Percentiles rank a stretch among this genome's conserved stretches.
Conservation (phyloP, 1,140 invertebrate species). For the Onthophagus taurus region DNA sequence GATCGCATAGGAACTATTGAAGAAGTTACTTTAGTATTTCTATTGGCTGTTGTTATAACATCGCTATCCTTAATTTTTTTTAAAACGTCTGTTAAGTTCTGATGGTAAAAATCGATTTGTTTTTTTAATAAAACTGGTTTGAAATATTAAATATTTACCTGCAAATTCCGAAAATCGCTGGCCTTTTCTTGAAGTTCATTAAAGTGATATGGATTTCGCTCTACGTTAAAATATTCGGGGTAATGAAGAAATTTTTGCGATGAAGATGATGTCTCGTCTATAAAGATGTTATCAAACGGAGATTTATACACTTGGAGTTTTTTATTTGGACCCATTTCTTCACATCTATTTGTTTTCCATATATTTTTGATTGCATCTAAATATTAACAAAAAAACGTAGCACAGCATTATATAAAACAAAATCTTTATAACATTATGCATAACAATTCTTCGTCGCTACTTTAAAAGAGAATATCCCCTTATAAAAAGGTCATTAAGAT, state of each 20-base stretch:
- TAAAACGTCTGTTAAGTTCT: constrained; percentile 10
- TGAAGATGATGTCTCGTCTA: constrained; percentile 4
- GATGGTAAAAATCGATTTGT: neutral
- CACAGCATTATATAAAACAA: neutral
- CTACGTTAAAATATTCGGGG: neutral
- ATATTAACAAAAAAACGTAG: constrained; percentile 4
- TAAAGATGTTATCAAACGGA: constrained; percentile 10
- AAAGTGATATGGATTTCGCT: constrained; percentile 5
- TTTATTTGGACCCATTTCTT: neutral
- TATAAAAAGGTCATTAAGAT: too few species aligned
- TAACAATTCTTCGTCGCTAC: neutral
- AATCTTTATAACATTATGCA: neutral
- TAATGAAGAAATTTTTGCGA: neutral
- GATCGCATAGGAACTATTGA: neutral
- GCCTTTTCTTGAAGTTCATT: constrained; percentile 11
- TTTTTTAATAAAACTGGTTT: constrained; percentile 5
- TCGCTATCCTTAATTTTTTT: neutral
- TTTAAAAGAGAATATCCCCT: too few species aligned
- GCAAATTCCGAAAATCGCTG: constrained; percentile 12
- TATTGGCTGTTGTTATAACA: too few species aligned
- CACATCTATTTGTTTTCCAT: constrained; percentile 15
- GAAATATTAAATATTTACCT: constrained; percentile 10
- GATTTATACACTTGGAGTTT: constrained; percentile 13
- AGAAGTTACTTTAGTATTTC: neutral
- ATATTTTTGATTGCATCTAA: constrained; percentile 20